phyloP scores from a whole-genome alignment of 2,797 vertebrate genomes.

The Acanthiza pusilla region DNA sequence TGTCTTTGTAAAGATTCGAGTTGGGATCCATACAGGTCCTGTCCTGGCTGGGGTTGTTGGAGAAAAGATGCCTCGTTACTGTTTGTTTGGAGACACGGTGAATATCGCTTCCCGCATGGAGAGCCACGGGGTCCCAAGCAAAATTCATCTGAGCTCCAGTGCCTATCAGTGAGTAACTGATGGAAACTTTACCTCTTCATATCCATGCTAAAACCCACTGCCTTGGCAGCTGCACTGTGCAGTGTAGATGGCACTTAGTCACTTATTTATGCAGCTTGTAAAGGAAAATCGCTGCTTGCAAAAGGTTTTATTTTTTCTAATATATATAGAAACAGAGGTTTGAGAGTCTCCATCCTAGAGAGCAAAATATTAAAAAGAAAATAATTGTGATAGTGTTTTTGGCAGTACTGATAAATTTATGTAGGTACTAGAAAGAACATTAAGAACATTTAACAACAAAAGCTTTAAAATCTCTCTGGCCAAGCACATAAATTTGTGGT shows the following conservation, averaged over 20 bases:
- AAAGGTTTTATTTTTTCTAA: not conserved
- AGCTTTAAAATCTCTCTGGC: not conserved
- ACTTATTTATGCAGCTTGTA: not conserved
- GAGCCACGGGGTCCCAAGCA: slow-evolving; percentile 75
- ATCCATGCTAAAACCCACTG: not conserved
- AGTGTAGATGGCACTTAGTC: not conserved
- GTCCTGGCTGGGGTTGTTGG: slow-evolving; percentile 75
- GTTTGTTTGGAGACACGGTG: slow-evolving; percentile 79
- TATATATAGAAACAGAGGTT: not conserved
- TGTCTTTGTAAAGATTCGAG: slow-evolving; percentile 70
- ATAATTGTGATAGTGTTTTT: not conserved
- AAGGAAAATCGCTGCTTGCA: not conserved
- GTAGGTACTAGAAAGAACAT: not conserved
- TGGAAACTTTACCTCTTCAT: not conserved
- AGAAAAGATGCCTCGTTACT: slow-evolving; percentile 81
- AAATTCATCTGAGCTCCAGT: slow-evolving; percentile 77
- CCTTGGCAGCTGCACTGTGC: not conserved
- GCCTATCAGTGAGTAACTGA: slow-evolving; percentile 66
- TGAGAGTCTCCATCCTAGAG: not conserved
- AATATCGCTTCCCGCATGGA: slow-evolving; percentile 79
- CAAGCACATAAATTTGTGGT: not conserved
- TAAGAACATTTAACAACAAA: not conserved
- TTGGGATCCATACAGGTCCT: slow-evolving; percentile 76
- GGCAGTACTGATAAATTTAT: not conserved
- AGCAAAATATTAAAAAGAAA: not conserved